Evolutionary conservation across 2,113 vertebrate genomes (phyloP).

Genomic region (Rhabdomys dilectus): DNA sequence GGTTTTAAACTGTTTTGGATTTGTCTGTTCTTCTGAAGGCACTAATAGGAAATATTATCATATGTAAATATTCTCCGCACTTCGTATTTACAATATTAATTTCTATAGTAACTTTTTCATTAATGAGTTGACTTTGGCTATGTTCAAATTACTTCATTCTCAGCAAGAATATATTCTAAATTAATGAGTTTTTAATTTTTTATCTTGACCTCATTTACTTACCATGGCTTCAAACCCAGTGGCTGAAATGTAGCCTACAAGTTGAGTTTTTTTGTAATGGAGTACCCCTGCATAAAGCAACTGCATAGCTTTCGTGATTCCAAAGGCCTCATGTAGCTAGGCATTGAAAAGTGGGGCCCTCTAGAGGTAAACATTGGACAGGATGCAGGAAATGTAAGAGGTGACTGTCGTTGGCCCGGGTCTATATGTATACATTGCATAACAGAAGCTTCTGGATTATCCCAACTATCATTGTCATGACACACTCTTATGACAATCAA

Average conservation of each 20-base stretch:
- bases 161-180: slow-evolving; percentile 30
- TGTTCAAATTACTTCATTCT: not conserved
- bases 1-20: slow-evolving; percentile 28
- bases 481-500: not conserved
- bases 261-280: not conserved
- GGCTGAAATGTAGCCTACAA: not conserved
- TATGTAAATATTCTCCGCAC: not conserved
- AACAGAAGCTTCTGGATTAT: not conserved
- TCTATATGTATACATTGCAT: not conserved
- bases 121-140: slow-evolving; percentile 24
- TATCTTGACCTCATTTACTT: slow-evolving; percentile 22
- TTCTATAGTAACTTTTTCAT: slow-evolving; percentile 22
- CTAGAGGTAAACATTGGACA: not conserved
- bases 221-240: not conserved
- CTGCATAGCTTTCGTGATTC: not conserved
- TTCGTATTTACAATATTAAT: slow-evolving; percentile 38
- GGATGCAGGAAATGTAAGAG: not conserved
- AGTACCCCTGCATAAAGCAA: not conserved
- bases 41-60: slow-evolving; percentile 38
- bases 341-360: not conserved
- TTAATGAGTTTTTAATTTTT: slow-evolving; percentile 52
- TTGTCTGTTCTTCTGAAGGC: not conserved
- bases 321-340: not conserved
- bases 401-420: not conserved
- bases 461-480: not conserved